Evolutionary conservation across 2,888 invertebrate genomes (phyloP).

Genomic region (Andrena haemorrhoa): DNA sequence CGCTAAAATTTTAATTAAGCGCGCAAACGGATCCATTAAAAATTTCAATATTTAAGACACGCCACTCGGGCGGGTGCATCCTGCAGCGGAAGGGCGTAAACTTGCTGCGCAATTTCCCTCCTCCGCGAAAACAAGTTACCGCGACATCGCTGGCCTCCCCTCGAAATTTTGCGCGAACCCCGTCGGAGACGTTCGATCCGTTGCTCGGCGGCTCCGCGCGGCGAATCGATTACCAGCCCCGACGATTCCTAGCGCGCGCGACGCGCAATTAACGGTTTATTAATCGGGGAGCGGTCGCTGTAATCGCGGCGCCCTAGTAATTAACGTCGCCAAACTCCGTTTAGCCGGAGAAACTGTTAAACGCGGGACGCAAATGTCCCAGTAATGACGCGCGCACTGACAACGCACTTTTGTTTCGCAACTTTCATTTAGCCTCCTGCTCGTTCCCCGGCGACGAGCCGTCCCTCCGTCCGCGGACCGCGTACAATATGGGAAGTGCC

Average conservation of each 20-base stretch:
- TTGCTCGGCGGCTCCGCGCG: conserved; percentile 12
- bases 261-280: conserved; percentile 59
- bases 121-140: background rate
- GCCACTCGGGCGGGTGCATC: background rate
- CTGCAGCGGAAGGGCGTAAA: conserved; percentile 2
- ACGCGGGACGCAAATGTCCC: conserved; percentile 62
- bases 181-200: conserved; percentile 18
- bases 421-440: conserved; percentile 64
- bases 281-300: conserved; percentile 49
- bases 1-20: conserved; percentile 32
- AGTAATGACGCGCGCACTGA: conserved; percentile 67
- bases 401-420: conserved; percentile 68
- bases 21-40: conserved; percentile 19
- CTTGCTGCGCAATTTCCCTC: background rate
- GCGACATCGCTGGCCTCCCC: background rate
- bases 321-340: conserved; percentile 63
- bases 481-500: conserved; percentile 66
- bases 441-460: conserved; percentile 61
- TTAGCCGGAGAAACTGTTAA: conserved; percentile 59
- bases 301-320: conserved; percentile 59
- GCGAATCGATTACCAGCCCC: conserved; percentile 54
- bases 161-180: conserved; percentile 13
- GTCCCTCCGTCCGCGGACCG: conserved; percentile 55
- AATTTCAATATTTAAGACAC: conserved; percentile 35
- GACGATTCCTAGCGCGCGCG: conserved; percentile 39